phyloP scores from a whole-genome alignment of 2,888 invertebrate species.

The Suillia variegata region DNA sequence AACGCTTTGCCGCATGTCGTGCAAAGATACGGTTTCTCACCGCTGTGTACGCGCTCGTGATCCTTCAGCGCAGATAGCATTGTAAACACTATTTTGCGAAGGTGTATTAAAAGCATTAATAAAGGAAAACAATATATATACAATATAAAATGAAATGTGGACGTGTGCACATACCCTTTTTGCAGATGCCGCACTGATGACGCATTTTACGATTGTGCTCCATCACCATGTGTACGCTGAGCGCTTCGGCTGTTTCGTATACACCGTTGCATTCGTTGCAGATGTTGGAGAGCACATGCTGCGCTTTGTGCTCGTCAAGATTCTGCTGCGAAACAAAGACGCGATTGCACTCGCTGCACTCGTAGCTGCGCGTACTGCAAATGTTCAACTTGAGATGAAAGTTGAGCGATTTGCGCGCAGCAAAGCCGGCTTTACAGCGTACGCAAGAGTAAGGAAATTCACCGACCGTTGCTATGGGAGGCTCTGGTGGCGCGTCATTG shows the following conservation, averaged over 20 bases:
- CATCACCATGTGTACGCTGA: conserved; percentile 62
- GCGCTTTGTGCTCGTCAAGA: conserved; percentile 63
- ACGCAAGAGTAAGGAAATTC: conserved; percentile 46
- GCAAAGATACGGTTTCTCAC: conserved; percentile 66
- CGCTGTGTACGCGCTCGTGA: conserved; percentile 66
- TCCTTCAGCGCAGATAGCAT: conserved; percentile 67
- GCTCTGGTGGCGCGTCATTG: not conserved
- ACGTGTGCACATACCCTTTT: conserved; percentile 41
- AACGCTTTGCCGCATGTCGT: conserved; percentile 67
- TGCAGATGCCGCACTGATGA: conserved; percentile 62
- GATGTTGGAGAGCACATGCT: conserved; percentile 41
- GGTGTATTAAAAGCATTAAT: too few relatives aligned
- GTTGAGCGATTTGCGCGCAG: conserved; percentile 47
- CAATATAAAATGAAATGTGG: not conserved
- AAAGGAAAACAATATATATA: conserved; percentile 8
- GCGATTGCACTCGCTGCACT: conserved; percentile 61
- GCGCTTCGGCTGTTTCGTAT: conserved; percentile 60
- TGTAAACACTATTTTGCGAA: conserved; percentile 62
- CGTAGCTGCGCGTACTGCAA: conserved; percentile 61
- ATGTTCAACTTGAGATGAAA: conserved; percentile 59
- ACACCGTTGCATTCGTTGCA: conserved; percentile 60
- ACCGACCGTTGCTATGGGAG: not conserved
- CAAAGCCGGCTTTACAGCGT: conserved; percentile 56
- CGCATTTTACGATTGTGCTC: conserved; percentile 62
- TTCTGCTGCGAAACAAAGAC: conserved; percentile 67